Evolutionary conservation across 2,113 vertebrate species (phyloP), one percentile per base, ranked within the genome.

Genomic region (Dromas ardeola): DNA sequence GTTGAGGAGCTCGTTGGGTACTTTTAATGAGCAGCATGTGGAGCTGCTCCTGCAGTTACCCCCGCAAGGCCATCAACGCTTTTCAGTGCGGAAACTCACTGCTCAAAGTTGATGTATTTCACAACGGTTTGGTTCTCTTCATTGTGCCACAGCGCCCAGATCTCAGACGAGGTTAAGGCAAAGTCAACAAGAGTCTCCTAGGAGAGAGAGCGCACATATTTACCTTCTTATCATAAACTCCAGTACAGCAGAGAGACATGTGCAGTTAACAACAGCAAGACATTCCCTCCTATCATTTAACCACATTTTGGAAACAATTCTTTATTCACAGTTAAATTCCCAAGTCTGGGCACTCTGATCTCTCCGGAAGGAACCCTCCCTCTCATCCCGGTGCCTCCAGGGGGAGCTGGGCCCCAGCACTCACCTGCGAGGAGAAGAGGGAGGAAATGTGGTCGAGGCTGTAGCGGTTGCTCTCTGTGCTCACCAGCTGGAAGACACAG

Each of bases 101-200:
- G 99, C 83, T 99, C 99, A 86, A 99, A 99, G 97, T 99, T 99
- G 98, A 99, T 99, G 97, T 99, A 99, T 95, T 99, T 99, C 95
- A 99, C 98, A 34, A 98, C 92, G 0, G 99, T 99, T 70, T 98
- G 97, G 92, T 98, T 99, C 84, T 99, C 98, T n/a, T 99, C 99
- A 1, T 99, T 99, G 53, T 99, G 97, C 99, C 99, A 99, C 59
- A 99, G 97, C 2, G 98, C 99, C 99, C 99, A 99, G 91, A 99
- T 97, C 73, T 99, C 99, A 0, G 99, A 97, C 1, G 99, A 97
- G 34, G 99, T 99, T 95, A 99, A 98, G 73, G 98, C 95, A 95
- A 99, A 99, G 92, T 99, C 99, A 80, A 99, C 95, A 42, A 99
- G 96, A 5, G 98, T 99, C 96, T 99, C 99, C 99, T 99, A 91